Evolutionary conservation across 1,140 invertebrate genomes (phyloP).

Genomic region (roundworm (Caenorhabditis elegans)): DNA sequence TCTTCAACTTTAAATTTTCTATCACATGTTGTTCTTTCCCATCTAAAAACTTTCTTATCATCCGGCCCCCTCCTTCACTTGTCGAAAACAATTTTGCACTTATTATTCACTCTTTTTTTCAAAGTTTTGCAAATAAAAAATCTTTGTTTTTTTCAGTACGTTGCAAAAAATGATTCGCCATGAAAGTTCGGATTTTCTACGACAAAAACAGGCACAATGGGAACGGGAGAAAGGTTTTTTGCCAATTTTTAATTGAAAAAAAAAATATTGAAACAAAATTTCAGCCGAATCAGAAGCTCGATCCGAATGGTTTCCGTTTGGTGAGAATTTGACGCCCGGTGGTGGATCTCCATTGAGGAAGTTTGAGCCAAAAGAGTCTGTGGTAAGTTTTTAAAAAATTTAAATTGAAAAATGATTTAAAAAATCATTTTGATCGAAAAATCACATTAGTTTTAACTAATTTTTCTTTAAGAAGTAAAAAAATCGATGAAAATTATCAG

Average conservation of each 20-base stretch:
- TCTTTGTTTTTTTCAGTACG: neutral
- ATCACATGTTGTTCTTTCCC: neutral
- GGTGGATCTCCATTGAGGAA: neutral
- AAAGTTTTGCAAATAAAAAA: neutral
- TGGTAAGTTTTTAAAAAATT: neutral
- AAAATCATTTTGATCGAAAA: too few species aligned
- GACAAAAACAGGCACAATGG: neutral
- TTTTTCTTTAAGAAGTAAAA: too few species aligned
- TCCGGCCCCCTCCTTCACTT: neutral
- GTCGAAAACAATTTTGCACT: neutral
- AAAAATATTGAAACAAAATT: neutral
- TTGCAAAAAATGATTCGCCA: neutral
- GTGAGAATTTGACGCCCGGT: neutral
- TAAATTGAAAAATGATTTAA: too few species aligned
- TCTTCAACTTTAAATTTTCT: too few species aligned
- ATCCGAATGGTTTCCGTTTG: slow-evolving; percentile 14
- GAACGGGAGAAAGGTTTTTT: neutral
- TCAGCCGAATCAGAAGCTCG: neutral
- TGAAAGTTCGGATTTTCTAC: neutral
- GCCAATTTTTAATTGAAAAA: neutral
- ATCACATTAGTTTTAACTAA: too few species aligned
- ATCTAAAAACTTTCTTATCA: neutral
- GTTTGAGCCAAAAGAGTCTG: neutral
- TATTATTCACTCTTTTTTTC: neutral
- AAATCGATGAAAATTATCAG: too few species aligned